Conservation (phyloP, 1,140 invertebrate genomes). For the Drosophila fuyamai region DNA sequence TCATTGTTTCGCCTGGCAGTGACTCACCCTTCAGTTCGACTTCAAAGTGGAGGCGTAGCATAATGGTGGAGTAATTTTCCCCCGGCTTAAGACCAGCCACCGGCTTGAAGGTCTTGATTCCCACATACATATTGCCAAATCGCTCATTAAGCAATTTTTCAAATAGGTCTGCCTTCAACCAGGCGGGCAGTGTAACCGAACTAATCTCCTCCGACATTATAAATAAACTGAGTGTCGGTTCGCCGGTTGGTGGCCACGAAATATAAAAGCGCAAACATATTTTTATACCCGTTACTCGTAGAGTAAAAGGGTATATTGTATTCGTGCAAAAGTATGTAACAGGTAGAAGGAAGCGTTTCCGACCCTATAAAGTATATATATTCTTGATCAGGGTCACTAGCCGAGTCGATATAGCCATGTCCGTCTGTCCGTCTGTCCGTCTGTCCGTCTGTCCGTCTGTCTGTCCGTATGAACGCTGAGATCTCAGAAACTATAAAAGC, state of each 20-base stretch:
- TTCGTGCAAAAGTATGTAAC: too few species aligned
- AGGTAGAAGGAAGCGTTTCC: too few species aligned
- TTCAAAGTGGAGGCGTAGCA: constrained; percentile 62
- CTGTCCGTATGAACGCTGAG: too few species aligned
- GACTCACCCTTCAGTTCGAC: constrained; percentile 55
- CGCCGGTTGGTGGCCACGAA: constrained; percentile 1
- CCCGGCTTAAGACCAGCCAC: constrained; percentile 50
- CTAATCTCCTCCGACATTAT: constrained; percentile 35
- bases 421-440: too few species aligned
- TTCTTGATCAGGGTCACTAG: too few species aligned
- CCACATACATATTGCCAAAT: constrained; percentile 64
- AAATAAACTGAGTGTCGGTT: background rate
- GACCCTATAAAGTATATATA: too few species aligned
- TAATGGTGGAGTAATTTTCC: constrained; percentile 67
- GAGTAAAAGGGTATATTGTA: too few species aligned
- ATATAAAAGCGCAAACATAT: background rate
- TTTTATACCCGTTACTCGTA: too few species aligned
- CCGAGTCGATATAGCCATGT: too few species aligned
- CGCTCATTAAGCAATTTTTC: constrained; percentile 76
- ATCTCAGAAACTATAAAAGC: too few species aligned
- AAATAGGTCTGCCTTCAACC: constrained; percentile 84
- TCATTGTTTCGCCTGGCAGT: background rate
- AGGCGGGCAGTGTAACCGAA: constrained; percentile 57
- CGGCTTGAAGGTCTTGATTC: constrained; percentile 60
- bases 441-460: too few species aligned